Evolutionary conservation across 1,140 invertebrate genomes (phyloP).

Genomic region (Proales similis): DNA sequence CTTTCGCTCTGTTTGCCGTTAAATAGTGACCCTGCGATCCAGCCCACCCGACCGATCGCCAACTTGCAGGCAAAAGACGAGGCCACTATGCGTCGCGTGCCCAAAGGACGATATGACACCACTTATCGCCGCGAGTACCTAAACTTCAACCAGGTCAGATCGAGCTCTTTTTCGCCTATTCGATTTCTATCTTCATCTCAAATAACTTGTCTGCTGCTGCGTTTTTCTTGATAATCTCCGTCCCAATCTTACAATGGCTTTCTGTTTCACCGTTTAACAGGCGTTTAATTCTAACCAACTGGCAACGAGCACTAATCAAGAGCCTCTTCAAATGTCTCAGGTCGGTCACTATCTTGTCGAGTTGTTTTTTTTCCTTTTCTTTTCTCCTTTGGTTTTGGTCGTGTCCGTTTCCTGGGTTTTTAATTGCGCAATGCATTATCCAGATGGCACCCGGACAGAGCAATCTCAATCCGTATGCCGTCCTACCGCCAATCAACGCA

Average conservation of each 20-base stretch:
- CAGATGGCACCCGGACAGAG: no score
- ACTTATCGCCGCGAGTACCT: slow-evolving; percentile 33
- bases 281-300: neutral
- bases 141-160: slow-evolving; percentile 28
- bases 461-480: slow-evolving; percentile 21
- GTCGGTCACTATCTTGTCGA: no score
- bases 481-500: slow-evolving; percentile 15
- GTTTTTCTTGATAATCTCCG: no score
- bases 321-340: neutral
- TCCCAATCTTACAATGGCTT: neutral
- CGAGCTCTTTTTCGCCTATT: no score
- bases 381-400: no score
- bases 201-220: neutral
- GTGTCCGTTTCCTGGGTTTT: no score
- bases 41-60: slow-evolving; percentile 17
- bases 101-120: slow-evolving; percentile 25
- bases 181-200: neutral
- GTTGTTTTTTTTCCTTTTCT: no score
- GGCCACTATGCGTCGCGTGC: neutral
- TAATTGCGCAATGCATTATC: no score
- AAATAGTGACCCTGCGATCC: slow-evolving; percentile 24
- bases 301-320: neutral
- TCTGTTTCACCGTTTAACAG: neutral
- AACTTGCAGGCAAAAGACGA: slow-evolving; percentile 24
- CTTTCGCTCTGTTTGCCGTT: neutral